Percentiles rank a stretch among this genome's conserved stretches.
phyloP scores from a whole-genome alignment of 1,140 invertebrate genomes.

The Atopsyche davidsoni region DNA sequence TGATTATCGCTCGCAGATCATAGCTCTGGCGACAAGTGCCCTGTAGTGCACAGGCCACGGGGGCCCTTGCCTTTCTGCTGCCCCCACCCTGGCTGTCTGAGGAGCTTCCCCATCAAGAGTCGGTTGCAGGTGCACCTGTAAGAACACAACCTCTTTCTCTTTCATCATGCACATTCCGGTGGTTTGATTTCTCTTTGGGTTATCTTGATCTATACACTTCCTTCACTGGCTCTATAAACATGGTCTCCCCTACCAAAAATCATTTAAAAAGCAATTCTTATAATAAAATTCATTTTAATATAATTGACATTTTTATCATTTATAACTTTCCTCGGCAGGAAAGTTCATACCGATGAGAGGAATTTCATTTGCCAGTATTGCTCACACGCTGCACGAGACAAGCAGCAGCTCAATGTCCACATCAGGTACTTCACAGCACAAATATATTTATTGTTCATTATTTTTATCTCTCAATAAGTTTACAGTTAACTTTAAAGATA shows the following conservation, averaged over 20 bases:
- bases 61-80: constrained; percentile 17
- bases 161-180: neutral
- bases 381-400: constrained; percentile 28
- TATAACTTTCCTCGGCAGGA: constrained; percentile 7
- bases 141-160: constrained; percentile 4
- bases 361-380: constrained; percentile 29
- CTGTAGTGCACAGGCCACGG: constrained; percentile 12
- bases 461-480: neutral
- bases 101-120: constrained; percentile 19
- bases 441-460: neutral
- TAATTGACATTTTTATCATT: neutral
- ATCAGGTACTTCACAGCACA: constrained; percentile 17
- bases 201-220: too few species aligned
- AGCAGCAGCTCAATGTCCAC: constrained; percentile 26
- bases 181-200: too few species aligned
- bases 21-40: too few species aligned
- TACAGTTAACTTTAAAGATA: neutral
- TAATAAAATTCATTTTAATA: neutral
- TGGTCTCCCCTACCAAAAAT: too few species aligned
- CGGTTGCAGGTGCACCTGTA: constrained; percentile 20
- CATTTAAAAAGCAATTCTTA: too few species aligned
- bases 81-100: constrained; percentile 21
- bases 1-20: too few species aligned
- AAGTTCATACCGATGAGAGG: constrained; percentile 26
- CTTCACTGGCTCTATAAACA: too few species aligned